Evolutionary conservation across 2,888 invertebrate genomes (phyloP).

Genomic region (Ophion ventricosus): DNA sequence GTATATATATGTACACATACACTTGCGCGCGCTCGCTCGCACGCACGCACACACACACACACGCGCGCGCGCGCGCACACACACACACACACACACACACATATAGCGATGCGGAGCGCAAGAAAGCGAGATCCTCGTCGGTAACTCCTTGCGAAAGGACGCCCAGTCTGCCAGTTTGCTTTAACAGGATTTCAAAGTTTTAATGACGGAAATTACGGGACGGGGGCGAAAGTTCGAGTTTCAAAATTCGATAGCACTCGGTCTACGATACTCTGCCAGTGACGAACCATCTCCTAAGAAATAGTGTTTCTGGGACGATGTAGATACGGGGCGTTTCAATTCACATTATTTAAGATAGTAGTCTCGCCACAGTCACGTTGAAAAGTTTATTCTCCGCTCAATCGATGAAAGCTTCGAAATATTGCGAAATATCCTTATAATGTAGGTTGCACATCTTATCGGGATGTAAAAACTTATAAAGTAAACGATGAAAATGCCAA

Average conservation of each 20-base stretch:
- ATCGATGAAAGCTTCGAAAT: too few species aligned
- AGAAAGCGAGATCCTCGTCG: constrained; percentile 24
- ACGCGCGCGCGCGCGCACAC: too few species aligned
- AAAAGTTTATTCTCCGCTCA: too few species aligned
- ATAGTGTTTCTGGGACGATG: constrained; percentile 5
- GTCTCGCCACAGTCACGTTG: too few species aligned
- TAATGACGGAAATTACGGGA: constrained; percentile 66
- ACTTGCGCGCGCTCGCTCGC: too few species aligned
- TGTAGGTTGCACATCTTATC: too few species aligned
- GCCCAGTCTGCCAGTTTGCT: constrained; percentile 55
- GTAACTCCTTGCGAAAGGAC: constrained; percentile 40
- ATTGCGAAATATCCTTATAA: too few species aligned
- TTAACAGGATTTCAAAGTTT: constrained; percentile 64
- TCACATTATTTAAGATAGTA: neutral
- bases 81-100: neutral
- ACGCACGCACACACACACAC: neutral
- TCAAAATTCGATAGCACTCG: constrained; percentile 60
- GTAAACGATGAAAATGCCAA: too few species aligned
- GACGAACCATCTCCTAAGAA: constrained; percentile 11
- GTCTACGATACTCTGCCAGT: neutral
- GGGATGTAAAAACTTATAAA: too few species aligned
- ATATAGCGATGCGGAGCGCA: neutral
- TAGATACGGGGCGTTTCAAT: constrained; percentile 5
- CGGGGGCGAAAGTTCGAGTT: constrained; percentile 60
- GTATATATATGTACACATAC: neutral